Base-by-base conservation (phyloP, 2,797 vertebrate genomes). In the Esox masquinongy region DNA sequence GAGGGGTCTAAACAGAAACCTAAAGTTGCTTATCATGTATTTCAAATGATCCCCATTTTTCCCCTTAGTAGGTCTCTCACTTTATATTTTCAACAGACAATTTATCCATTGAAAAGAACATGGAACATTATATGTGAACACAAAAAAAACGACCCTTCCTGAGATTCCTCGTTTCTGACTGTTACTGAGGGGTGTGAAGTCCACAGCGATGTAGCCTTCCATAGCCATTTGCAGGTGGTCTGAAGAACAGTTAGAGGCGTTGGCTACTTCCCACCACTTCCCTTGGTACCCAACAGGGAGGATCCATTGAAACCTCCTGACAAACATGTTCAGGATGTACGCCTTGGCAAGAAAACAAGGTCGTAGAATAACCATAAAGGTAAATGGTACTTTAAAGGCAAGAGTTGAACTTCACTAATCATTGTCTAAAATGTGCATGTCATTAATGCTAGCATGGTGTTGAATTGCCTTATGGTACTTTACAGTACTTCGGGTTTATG, bases 221-320 rank as follows among this genome's bases (percentile, higher is more conserved):
- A 97, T 95, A 1, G 95, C 97, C 36, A 81, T 82, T 74, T 94
- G 91, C 68, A 98, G 87, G 66, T 91, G 92, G 89, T 87, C 82
- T 53, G 83, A 89, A 26, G 92, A 81, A 77, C 97, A 98, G 8
- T 87, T 92, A 0, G 94, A 92, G 0, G 83, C 85, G 82, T 86
- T 90, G 82, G 88, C 71, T 70, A 92, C 84, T 75, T 93, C 88
- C 92, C 93, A 94, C 97, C 95, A 95, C 15, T 88, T 89, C 0
- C 86, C 88, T 49, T 93, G 81, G 49, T 94, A 94, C 90, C 94
- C 95, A 29, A 93, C 93, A 0, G 92, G 91, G 4, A 97, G 88
- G 78, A 98, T 92, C 97, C 97, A 98, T 82, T 97, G 97, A 82
- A 97, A 96, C 68, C 92, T 95, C 82, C 93, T 87, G 11, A 96